Evolutionary conservation across 2,113 vertebrate genomes (phyloP).

Genomic region (Cynocephalus volans): DNA sequence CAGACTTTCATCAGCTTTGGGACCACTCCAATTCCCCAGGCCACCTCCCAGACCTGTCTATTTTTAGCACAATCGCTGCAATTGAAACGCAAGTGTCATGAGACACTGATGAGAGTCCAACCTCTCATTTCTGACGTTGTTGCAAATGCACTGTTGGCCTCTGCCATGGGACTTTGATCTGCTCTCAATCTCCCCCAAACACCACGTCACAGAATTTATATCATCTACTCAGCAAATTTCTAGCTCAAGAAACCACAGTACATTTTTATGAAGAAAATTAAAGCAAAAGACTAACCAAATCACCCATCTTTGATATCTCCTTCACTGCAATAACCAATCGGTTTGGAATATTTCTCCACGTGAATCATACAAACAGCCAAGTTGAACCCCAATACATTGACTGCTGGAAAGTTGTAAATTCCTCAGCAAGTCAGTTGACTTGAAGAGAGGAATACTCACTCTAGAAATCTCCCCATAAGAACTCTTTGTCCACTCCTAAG

Average conservation of each 20-base stretch:
- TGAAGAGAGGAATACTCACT: background rate
- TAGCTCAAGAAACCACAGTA: background rate
- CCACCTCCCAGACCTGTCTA: slow-evolving; percentile 70
- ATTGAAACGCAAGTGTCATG: slow-evolving; percentile 61
- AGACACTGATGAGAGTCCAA: background rate
- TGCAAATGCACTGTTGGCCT: background rate
- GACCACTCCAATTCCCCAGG: slow-evolving; percentile 11
- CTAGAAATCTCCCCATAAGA: background rate
- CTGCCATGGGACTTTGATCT: background rate
- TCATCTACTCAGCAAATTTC: background rate
- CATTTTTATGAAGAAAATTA: background rate
- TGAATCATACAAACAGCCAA: background rate
- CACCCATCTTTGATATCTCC: background rate
- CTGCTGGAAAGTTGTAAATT: background rate
- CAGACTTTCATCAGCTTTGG: slow-evolving; percentile 7
- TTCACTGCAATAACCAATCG: background rate
- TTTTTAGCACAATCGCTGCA: slow-evolving; percentile 63
- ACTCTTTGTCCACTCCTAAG: background rate
- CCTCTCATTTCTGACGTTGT: background rate
- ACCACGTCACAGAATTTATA: background rate
- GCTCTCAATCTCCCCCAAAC: background rate
- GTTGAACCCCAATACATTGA: background rate
- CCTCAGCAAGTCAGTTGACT: background rate
- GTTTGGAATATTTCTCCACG: background rate
- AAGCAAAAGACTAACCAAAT: slow-evolving; percentile 42